phyloP scores from a whole-genome alignment of 2,113 vertebrate species.

The Garra rufa region DNA sequence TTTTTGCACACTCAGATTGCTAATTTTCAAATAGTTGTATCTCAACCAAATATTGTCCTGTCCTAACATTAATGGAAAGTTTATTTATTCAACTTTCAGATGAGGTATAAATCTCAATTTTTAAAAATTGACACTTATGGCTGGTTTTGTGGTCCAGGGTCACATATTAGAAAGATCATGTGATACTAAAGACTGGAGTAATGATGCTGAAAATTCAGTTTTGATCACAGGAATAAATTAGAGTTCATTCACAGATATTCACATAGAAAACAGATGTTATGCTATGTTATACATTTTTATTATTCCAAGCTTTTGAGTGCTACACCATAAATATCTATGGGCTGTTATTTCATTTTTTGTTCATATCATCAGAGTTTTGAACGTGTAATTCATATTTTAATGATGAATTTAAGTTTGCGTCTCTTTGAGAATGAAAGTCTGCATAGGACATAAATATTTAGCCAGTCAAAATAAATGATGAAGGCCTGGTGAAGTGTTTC shows the following conservation, averaged over 20 bases:
- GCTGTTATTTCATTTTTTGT: neutral
- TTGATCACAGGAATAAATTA: neutral
- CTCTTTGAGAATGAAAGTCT: neutral
- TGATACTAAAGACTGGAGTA: too few relatives aligned
- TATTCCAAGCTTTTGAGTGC: neutral
- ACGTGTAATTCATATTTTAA: neutral
- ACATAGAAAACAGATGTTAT: neutral
- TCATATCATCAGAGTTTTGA: neutral
- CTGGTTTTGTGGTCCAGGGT: too few relatives aligned
- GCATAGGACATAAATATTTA: neutral
- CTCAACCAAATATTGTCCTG: too few relatives aligned
- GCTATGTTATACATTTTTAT: too few relatives aligned
- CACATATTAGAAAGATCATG: too few relatives aligned
- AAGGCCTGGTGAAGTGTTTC: neutral
- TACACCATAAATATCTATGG: neutral
- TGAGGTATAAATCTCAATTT: too few relatives aligned
- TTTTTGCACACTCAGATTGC: too few relatives aligned
- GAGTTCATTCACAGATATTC: neutral
- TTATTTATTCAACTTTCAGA: too few relatives aligned
- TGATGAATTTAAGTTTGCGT: neutral
- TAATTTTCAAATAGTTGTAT: too few relatives aligned
- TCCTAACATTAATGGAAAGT: too few relatives aligned
- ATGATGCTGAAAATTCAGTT: too few relatives aligned
- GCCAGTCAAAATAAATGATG: neutral
- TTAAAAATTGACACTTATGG: too few relatives aligned